Evolutionary conservation across 2,888 invertebrate genomes (phyloP), one percentile per base, ranked within the genome.

Genomic region (Lithosia quadra): DNA sequence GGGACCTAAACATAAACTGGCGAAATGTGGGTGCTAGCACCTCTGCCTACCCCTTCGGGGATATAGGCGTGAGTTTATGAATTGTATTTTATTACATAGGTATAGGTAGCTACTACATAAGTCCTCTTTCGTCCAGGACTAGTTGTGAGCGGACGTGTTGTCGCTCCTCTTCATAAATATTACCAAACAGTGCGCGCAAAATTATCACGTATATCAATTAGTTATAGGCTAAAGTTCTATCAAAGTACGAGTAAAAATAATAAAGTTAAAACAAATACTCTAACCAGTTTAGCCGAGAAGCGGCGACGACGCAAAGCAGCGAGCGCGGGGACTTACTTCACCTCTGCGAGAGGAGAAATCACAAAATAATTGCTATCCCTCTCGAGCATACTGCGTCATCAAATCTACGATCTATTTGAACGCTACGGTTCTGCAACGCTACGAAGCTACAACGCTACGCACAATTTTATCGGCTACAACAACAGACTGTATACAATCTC

Each of bases 111-210:
- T n/a, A n/a, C n/a, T n/a, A n/a, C n/a, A n/a, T n/a, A n/a, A 33
- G 33, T 33, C 33, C 33, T 33, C 33, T 49, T 49, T 49, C 49
- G 49, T 49, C 49, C 49, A n/a, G 3, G 49, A 15, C n/a, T 49
- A 15, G 49, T 49, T n/a, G 49, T 49, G 49, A 49, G n/a, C 49
- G 49, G n/a, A 49, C 49, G 49, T 49, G 49, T 49, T 49, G n/a
- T 49, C n/a, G n/a, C 49, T 49, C n/a, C 49, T 49, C 49, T 15
- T 49, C 49, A 49, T 49, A 49, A 49, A 49, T 49, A 49, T 49
- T 49, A n/a, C n/a, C n/a, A 49, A 49, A 18, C n/a, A 49, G 18
- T n/a, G 15, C 49, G n/a, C n/a, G 49, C 49, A 18, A 49, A 49
- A 18, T 18, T 49, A 49, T 15, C 49, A 49, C 49, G 49, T 49